A percentile compares a stretch with the other conserved stretches of the same genome.
Evolutionary conservation across 2,888 invertebrate species (phyloP).

Genomic region (Nomada lathburiana): DNA sequence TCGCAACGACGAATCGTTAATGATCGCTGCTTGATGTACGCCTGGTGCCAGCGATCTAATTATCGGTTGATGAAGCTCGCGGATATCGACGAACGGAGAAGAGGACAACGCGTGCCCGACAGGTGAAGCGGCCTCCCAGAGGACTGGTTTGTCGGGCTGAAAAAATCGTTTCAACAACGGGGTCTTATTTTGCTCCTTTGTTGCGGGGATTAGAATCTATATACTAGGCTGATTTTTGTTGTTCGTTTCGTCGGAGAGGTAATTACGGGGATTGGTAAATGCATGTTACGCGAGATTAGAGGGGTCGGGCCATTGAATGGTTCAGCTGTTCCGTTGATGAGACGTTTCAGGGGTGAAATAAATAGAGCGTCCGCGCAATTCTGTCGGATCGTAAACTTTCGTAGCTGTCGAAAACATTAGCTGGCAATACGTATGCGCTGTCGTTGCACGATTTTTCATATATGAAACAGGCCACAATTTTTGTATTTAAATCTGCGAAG

Average conservation of each 20-base stretch:
- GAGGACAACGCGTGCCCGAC: slow-evolving; percentile 28
- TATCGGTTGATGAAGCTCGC: slow-evolving; percentile 64
- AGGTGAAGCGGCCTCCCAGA: slow-evolving; percentile 19
- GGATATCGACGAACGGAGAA: slow-evolving; percentile 1
- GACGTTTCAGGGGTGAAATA: background rate
- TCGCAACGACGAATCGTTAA: slow-evolving; percentile 73
- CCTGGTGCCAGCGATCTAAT: slow-evolving; percentile 73
- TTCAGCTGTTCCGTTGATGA: background rate
- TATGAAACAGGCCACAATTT: too few relatives aligned
- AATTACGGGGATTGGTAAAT: too few relatives aligned
- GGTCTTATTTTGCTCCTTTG: too few relatives aligned
- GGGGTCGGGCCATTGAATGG: background rate
- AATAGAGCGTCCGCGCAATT: too few relatives aligned
- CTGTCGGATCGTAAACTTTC: too few relatives aligned
- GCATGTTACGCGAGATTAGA: too few relatives aligned
- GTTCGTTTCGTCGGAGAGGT: background rate
- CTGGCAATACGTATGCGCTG: too few relatives aligned
- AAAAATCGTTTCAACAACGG: background rate
- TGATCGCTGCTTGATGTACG: slow-evolving; percentile 47
- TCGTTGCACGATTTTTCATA: too few relatives aligned
- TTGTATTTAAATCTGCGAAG: too few relatives aligned
- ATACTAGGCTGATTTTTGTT: background rate
- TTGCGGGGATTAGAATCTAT: too few relatives aligned
- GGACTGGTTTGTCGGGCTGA: slow-evolving; percentile 3
- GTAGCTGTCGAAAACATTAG: too few relatives aligned